Evolutionary conservation across 1,140 invertebrate species (phyloP), one percentile per base, ranked within the genome.

Genomic region (Spodoptera litura): DNA sequence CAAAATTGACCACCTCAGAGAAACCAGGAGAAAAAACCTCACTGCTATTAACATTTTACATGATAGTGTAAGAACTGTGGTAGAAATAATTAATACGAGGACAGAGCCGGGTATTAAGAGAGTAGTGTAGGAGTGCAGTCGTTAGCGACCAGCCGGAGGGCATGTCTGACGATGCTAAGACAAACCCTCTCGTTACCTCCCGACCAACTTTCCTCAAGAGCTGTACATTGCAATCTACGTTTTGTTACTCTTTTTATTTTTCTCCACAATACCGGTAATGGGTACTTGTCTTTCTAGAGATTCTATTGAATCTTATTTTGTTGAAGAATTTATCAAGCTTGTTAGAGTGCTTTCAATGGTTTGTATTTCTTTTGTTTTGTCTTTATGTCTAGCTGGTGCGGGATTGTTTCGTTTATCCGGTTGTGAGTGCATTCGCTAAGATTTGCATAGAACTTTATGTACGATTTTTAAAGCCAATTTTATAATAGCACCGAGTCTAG

Each of bases 121-220:
- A 44, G 38, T 4, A 44, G 38, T 44, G n/a, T 56, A n/a, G 20
- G n/a, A 56, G n/a, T 20, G 53, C 53, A 20, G 53, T 56, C 53
- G 53, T 56, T 56, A 56, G 53, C 53, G 53, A 56, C n/a, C n/a
- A 5, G 53, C 53, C 53, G 6, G 13, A 20, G 53, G 53, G n/a
- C n/a, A 56, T n/a, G 53, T 56, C 53, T 56, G 53, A 56, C 53
- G 53, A 56, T 20, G n/a, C 13, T 44, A 56, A 56, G 53, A 56
- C 53, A 56, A n/a, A 56, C 53, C 53, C 53, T n/a, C 53, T 44
- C 38, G 38, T 44, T 44, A 44, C 38, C 53, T 56, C n/a, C 20
- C 53, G 53, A 56, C 53, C 53, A 56, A 56, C 53, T 56, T 56
- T 56, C n/a, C 53, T 15, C n/a, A 8, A 56, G 53, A 13, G n/a